A percentile compares a stretch with the other conserved stretches of the same genome.
These are phyloP conservation scores for Heteromyza rotundicornis DNA, from an alignment of 2,888 invertebrate genomes.

Conservation along the genomic window DNA sequence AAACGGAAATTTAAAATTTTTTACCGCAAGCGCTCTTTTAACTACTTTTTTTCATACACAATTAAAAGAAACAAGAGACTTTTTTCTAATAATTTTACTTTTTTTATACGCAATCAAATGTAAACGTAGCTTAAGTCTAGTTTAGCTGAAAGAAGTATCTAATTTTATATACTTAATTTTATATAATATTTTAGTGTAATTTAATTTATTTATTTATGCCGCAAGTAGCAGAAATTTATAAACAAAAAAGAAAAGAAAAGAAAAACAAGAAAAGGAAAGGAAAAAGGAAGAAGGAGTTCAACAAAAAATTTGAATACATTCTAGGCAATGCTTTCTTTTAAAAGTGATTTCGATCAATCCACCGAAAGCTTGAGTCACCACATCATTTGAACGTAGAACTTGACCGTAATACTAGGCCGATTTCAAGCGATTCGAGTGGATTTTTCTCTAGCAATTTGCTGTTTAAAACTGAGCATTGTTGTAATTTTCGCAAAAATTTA, in stretches of 20 bases:
- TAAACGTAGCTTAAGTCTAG: neutral
- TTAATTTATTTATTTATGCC: conserved; percentile 26
- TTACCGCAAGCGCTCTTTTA: neutral
- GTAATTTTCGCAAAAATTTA: no score
- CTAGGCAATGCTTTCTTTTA: conserved; percentile 51
- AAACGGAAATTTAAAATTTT: neutral
- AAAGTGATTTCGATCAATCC: conserved; percentile 47
- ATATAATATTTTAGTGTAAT: conserved; percentile 41
- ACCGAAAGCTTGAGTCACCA: neutral
- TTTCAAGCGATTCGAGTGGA: no score
- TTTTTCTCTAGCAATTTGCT: conserved; percentile 32
- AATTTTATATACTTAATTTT: neutral
- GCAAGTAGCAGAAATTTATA: neutral
- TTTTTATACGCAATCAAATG: conserved; percentile 1
- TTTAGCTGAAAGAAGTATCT: neutral
- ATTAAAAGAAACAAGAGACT: conserved; percentile 8
- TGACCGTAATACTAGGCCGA: no score
- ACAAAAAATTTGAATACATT: conserved; percentile 20
- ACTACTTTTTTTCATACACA: neutral
- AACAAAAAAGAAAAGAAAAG: conserved; percentile 12
- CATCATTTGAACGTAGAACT: no score
- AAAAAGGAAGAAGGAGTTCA: neutral
- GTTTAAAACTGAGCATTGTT: conserved; percentile 56
- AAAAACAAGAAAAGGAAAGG: conserved; percentile 13
- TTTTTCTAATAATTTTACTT: conserved; percentile 6